phyloP scores from a whole-genome alignment of 2,113 vertebrate genomes.

The Atrichornis clamosus region DNA sequence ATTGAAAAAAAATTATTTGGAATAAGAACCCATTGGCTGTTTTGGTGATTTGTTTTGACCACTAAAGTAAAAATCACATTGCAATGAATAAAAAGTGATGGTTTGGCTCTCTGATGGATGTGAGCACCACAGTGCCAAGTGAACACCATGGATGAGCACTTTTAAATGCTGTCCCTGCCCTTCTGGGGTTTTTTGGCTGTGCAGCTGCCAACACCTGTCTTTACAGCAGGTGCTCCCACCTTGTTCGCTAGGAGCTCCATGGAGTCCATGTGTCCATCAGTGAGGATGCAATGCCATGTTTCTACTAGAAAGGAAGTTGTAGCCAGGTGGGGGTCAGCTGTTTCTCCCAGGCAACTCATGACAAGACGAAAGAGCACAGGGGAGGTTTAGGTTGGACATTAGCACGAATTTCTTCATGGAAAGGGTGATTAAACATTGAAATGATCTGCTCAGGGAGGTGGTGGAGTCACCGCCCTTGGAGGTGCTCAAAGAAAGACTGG shows the following conservation, averaged over 20 bases:
- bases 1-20: not conserved
- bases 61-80: not conserved
- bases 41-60: not conserved
- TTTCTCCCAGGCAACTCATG: not conserved
- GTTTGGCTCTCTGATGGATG: accelerated
- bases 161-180: not conserved
- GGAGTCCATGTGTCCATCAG: not conserved
- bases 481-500: not conserved
- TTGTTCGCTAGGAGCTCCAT: not conserved
- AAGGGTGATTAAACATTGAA: not conserved
- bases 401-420: not conserved
- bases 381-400: not conserved
- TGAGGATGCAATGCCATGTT: accelerated
- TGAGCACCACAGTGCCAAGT: not conserved
- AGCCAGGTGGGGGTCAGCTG: not conserved
- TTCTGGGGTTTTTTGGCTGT: not conserved
- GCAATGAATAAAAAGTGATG: not conserved
- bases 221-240: not conserved
- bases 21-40: not conserved
- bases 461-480: not conserved
- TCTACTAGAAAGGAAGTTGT: not conserved
- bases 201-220: accelerated
- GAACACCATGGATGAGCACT: accelerated
- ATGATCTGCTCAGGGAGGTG: not conserved
- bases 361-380: not conserved